phyloP scores from a whole-genome alignment of 2,113 vertebrate species.

The Naja naja region DNA sequence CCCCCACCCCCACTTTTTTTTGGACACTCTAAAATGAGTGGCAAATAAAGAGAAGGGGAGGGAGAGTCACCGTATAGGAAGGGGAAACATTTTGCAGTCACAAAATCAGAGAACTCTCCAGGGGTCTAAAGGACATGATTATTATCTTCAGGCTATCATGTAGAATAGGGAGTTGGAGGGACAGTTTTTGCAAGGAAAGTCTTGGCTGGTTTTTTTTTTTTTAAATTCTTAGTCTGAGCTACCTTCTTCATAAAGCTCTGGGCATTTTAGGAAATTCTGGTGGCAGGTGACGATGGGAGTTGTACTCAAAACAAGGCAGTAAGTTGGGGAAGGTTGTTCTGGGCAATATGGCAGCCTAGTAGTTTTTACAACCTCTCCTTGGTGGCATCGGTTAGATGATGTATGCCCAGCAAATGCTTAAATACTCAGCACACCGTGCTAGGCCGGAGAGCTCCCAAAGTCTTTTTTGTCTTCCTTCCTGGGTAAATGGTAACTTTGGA shows the following conservation, averaged over 20 bases:
- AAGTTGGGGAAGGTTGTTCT: not conserved
- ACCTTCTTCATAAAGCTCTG: not conserved
- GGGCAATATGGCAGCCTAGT: not conserved
- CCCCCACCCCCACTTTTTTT: not conserved
- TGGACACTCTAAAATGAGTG: not conserved
- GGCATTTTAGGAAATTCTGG: not conserved
- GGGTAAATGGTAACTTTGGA: not conserved
- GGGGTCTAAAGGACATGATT: not conserved
- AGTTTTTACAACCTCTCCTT: not conserved
- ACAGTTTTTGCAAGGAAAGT: not conserved
- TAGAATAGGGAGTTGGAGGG: not conserved
- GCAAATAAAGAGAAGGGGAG: not conserved
- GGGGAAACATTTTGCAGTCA: not conserved
- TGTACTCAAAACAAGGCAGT: not conserved
- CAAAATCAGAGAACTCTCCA: not conserved
- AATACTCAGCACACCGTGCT: not conserved
- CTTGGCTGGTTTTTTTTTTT: not conserved
- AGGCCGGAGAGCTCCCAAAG: not conserved
- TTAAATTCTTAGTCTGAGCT: not conserved
- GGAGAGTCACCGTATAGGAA: not conserved
- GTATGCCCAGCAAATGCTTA: not conserved
- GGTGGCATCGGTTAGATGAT: not conserved
- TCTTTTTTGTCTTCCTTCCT: not conserved
- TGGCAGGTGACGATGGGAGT: not conserved
- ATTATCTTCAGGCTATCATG: not conserved